Percentiles rank a stretch among this genome's conserved stretches.
Evolutionary conservation across 1,140 invertebrate species (phyloP).

Genomic region (Heliconius eleuchia): DNA sequence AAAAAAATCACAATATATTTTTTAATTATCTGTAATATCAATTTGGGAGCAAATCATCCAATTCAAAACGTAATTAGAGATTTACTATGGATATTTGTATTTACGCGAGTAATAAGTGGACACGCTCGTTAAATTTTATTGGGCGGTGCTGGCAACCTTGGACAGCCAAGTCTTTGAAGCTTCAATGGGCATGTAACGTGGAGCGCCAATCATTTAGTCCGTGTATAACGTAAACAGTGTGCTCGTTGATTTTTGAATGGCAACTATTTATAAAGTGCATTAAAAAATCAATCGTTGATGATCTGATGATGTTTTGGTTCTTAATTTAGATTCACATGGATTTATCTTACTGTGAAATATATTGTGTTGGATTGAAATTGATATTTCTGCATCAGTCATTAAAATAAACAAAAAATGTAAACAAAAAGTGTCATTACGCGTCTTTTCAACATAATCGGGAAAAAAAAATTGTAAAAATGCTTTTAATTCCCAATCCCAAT

Average conservation of each 20-base stretch:
- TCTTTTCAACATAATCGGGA: too few species aligned
- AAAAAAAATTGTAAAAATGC: too few species aligned
- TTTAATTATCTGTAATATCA: too few species aligned
- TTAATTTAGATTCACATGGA: too few species aligned
- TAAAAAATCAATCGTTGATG: not conserved
- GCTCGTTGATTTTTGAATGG: not conserved
- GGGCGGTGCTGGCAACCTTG: constrained; percentile 11
- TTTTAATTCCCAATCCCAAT: too few species aligned
- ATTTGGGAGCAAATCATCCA: not conserved
- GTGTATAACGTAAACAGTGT: constrained; percentile 8
- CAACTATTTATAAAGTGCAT: not conserved
- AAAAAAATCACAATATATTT: too few species aligned
- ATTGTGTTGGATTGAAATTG: too few species aligned
- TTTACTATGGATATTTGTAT: constrained; percentile 13
- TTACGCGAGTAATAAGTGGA: constrained; percentile 20
- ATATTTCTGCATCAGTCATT: too few species aligned
- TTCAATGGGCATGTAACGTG: constrained; percentile 14
- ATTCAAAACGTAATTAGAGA: constrained; percentile 15
- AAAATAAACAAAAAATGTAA: too few species aligned
- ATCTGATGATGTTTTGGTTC: too few species aligned
- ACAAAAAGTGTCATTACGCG: too few species aligned
- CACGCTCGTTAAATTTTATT: constrained; percentile 29
- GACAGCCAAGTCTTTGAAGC: constrained; percentile 17
- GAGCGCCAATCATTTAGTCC: not conserved
- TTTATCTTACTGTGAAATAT: too few species aligned